These are phyloP conservation scores for Drosophila bocqueti DNA, from an alignment of 1,140 invertebrate species.

Conservation along the genomic window DNA sequence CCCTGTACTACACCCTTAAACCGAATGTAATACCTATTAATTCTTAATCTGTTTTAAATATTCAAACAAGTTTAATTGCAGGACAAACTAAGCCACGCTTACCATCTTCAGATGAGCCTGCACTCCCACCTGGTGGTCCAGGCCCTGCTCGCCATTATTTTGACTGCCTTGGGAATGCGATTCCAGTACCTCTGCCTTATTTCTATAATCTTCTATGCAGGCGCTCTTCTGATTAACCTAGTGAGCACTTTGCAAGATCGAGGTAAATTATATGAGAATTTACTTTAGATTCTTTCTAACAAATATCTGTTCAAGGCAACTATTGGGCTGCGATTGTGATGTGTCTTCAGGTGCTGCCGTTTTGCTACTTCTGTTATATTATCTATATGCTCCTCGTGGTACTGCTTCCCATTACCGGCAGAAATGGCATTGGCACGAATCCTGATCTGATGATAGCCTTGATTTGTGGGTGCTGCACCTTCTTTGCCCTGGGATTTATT, in stretches of 20 bases:
- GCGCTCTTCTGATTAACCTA: conserved; percentile 61
- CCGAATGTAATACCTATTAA: conserved; percentile 86
- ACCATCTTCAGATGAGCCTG: conserved; percentile 59
- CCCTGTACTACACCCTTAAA: conserved; percentile 46
- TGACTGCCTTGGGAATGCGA: conserved; percentile 49
- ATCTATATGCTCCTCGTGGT: conserved; percentile 88
- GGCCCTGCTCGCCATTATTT: conserved; percentile 33
- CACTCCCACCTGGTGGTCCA: conserved; percentile 62
- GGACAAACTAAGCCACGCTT: conserved; percentile 48
- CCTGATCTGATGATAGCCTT: conserved; percentile 87
- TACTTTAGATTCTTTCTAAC: too few species aligned
- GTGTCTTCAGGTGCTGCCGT: conserved; percentile 73
- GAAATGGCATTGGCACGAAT: conserved; percentile 87
- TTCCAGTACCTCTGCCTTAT: conserved; percentile 63
- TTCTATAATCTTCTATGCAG: conserved; percentile 67
- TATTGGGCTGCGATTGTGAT: conserved; percentile 87
- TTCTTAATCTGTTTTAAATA: accelerated
- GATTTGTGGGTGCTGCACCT: conserved; percentile 84
- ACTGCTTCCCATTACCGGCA: conserved; percentile 89
- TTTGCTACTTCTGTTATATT: conserved; percentile 87
- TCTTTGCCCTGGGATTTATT: conserved; percentile 68
- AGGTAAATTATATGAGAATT: conserved; percentile 49
- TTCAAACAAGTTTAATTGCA: background rate
- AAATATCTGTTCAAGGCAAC: background rate
- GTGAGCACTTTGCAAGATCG: conserved; percentile 58